Evolutionary conservation across 2,888 invertebrate species (phyloP).

Genomic region (Xanthia icteritia): DNA sequence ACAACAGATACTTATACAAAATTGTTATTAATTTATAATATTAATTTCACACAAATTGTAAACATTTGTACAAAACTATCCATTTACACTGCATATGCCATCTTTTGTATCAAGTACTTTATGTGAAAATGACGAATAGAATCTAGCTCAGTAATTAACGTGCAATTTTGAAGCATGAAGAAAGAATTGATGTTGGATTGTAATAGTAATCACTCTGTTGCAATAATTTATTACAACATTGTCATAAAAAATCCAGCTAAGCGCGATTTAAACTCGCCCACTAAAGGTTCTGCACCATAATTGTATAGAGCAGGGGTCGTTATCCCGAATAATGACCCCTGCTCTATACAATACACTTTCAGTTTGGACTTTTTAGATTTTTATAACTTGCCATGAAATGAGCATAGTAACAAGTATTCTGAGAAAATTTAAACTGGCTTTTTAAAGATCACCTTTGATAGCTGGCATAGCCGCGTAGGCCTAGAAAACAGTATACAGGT

Average conservation of each 20-base stretch:
- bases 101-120: background rate
- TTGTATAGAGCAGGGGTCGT: background rate
- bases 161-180: background rate
- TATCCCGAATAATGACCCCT: too few relatives aligned
- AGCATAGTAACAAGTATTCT: background rate
- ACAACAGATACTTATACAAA: background rate
- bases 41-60: background rate
- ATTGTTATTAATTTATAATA: background rate
- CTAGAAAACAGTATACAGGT: background rate
- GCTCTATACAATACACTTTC: too few relatives aligned
- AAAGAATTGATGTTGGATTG: background rate
- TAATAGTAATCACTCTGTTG: background rate
- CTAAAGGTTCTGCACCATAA: background rate
- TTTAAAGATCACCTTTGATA: background rate
- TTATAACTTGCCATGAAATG: background rate
- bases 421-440: background rate
- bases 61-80: background rate
- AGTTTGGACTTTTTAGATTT: background rate
- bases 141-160: constrained; percentile 9
- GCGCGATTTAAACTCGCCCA: background rate
- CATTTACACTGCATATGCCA: background rate
- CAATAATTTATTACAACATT: background rate
- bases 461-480: background rate
- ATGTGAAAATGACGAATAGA: background rate
- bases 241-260: background rate